Conservation (phyloP, 1,140 invertebrate genomes). For the Neodiprion lecontei region DNA sequence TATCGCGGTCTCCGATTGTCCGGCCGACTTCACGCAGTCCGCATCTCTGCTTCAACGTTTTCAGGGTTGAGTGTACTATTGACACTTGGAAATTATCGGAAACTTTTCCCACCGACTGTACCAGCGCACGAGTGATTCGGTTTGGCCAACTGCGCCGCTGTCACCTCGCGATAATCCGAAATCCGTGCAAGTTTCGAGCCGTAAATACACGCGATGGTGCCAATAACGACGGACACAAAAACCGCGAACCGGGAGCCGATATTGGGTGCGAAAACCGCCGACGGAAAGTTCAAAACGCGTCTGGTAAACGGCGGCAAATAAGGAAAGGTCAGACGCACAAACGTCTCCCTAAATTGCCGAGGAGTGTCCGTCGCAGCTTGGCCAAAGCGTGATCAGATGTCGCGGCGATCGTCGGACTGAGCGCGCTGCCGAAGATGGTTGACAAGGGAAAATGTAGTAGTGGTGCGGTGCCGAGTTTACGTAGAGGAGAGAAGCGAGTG, state of each 20-base stretch:
- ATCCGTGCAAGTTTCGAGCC: neutral
- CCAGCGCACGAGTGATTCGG: neutral
- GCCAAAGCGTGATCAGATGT: neutral
- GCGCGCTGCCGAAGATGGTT: slow-evolving; percentile 50
- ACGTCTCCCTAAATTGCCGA: neutral
- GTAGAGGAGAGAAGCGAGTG: slow-evolving; percentile 37
- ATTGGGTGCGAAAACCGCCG: no score
- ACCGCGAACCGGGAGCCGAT: no score
- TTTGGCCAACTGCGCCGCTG: no score
- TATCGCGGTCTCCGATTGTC: neutral
- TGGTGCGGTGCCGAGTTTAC: slow-evolving; percentile 56
- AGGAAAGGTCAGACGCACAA: neutral
- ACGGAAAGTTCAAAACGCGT: no score
- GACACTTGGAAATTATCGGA: no score
- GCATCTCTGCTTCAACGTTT: no score
- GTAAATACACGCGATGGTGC: slow-evolving; percentile 33
- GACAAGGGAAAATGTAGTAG: slow-evolving; percentile 60
- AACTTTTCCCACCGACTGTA: neutral
- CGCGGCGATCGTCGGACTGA: slow-evolving; percentile 33
- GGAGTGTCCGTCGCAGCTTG: neutral
- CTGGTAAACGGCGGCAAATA: neutral
- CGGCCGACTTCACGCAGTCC: no score
- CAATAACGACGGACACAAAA: no score
- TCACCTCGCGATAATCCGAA: neutral
- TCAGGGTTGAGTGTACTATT: no score